phyloP scores from a whole-genome alignment of 2,888 invertebrate species.

The Epistrophe eligans region DNA sequence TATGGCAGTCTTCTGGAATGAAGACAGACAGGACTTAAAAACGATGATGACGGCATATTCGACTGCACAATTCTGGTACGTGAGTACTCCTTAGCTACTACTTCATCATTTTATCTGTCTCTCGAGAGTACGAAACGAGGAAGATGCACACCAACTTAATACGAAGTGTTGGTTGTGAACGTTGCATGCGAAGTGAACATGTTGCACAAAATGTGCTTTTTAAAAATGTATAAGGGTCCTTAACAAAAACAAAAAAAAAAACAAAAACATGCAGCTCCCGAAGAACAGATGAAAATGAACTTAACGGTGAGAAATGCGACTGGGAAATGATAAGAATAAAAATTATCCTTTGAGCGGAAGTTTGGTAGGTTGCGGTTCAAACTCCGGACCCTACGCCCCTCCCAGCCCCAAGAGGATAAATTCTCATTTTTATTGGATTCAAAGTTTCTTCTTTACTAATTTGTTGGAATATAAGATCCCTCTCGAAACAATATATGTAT shows the following conservation, averaged over 20 bases:
- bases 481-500: neutral
- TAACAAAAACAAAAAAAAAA: slow-evolving; percentile 7
- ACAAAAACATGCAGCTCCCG: neutral
- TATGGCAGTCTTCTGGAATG: neutral
- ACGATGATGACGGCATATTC: slow-evolving; percentile 30
- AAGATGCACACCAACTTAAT: slow-evolving; percentile 31
- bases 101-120: slow-evolving; percentile 54
- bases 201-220: slow-evolving; percentile 45
- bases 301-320: slow-evolving; percentile 36
- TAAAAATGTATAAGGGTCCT: neutral
- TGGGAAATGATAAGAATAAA: slow-evolving; percentile 23
- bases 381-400: neutral
- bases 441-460: slow-evolving; percentile 35
- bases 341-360: slow-evolving; percentile 21
- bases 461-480: slow-evolving; percentile 9
- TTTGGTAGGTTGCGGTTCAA: neutral
- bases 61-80: slow-evolving; percentile 26
- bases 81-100: slow-evolving; percentile 32
- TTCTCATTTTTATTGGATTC: slow-evolving; percentile 39
- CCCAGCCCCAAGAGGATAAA: slow-evolving; percentile 15
- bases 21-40: slow-evolving; percentile 29
- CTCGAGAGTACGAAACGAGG: slow-evolving; percentile 11
- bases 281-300: slow-evolving; percentile 30
- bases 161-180: slow-evolving; percentile 12
- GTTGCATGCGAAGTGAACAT: slow-evolving; percentile 21